Evolutionary conservation across 2,797 vertebrate genomes (phyloP).

Genomic region (Esox masquinongy): DNA sequence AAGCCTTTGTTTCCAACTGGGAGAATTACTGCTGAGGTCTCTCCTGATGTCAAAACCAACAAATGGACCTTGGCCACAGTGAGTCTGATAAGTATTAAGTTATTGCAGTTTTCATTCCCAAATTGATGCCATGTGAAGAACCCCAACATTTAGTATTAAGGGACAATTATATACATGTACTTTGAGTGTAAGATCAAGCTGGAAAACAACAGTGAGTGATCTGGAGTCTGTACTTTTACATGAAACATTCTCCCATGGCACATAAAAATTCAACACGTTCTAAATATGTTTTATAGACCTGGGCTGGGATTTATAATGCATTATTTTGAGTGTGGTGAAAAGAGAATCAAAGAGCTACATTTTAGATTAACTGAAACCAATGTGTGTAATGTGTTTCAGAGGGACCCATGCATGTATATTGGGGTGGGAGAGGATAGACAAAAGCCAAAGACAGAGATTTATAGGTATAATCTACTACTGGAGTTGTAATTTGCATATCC

Average conservation of each 20-base stretch:
- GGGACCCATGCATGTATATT: slow-evolving; percentile 14
- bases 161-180: no score
- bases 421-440: slow-evolving; percentile 12
- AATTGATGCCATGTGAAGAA: no score
- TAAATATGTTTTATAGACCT: slow-evolving; percentile 6
- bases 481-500: slow-evolving; percentile 50
- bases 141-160: no score
- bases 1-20: no score
- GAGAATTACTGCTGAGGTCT: no score
- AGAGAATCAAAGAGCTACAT: slow-evolving; percentile 4
- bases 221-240: no score
- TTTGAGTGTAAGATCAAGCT: no score
- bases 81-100: no score
- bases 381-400: slow-evolving; percentile 11
- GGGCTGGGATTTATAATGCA: slow-evolving; percentile 3
- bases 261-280: background rate
- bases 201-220: background rate
- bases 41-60: no score
- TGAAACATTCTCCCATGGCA: no score
- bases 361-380: slow-evolving; percentile 12
- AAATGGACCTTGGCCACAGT: no score
- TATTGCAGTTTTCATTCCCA: no score
- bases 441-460: slow-evolving; percentile 36
- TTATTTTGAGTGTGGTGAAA: background rate
- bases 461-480: slow-evolving; percentile 32